A percentile compares a stretch with the other conserved stretches of the same genome.
Evolutionary conservation across 1,140 invertebrate species (phyloP).

Genomic region (Scaptomyza pallida): DNA sequence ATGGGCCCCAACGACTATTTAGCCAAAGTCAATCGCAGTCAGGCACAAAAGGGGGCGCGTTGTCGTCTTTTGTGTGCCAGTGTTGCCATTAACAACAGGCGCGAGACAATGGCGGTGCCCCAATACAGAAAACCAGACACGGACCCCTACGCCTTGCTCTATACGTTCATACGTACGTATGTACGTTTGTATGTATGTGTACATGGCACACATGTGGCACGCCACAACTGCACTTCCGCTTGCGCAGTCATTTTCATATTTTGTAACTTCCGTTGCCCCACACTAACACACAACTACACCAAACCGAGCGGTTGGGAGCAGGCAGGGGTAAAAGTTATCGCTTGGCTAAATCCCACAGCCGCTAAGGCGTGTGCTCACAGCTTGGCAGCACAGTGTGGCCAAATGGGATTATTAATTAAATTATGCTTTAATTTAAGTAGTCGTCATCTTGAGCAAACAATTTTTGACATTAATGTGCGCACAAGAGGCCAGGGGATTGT

Average conservation of each 20-base stretch:
- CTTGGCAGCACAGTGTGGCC: slow-evolving; percentile 59
- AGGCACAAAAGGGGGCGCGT: slow-evolving; percentile 19
- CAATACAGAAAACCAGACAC: slow-evolving; percentile 26
- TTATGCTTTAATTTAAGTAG: slow-evolving; percentile 83
- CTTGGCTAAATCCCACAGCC: slow-evolving; percentile 36
- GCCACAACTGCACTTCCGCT: slow-evolving; percentile 82
- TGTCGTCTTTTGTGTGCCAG: slow-evolving; percentile 53
- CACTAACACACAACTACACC: slow-evolving; percentile 13
- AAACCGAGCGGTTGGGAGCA: background rate
- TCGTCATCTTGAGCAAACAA: slow-evolving; percentile 64
- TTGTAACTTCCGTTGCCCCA: slow-evolving; percentile 67
- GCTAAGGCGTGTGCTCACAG: slow-evolving; percentile 38
- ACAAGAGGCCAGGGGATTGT: background rate
- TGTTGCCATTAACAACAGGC: slow-evolving; percentile 54
- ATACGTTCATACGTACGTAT: too few species aligned
- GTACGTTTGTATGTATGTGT: slow-evolving; percentile 11
- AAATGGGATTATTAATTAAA: slow-evolving; percentile 83
- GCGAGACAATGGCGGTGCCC: slow-evolving; percentile 61
- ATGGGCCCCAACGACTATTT: slow-evolving; percentile 41
- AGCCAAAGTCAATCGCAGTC: slow-evolving; percentile 54
- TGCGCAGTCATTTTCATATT: slow-evolving; percentile 81
- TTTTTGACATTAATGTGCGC: slow-evolving; percentile 66
- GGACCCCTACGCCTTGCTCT: slow-evolving; percentile 1
- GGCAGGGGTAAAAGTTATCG: slow-evolving; percentile 25
- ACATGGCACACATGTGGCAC: slow-evolving; percentile 71